Percentiles rank a stretch among this genome's conserved stretches.
Conservation (phyloP, 1,140 invertebrate species). For the Meloidogyne chitwoodi region DNA sequence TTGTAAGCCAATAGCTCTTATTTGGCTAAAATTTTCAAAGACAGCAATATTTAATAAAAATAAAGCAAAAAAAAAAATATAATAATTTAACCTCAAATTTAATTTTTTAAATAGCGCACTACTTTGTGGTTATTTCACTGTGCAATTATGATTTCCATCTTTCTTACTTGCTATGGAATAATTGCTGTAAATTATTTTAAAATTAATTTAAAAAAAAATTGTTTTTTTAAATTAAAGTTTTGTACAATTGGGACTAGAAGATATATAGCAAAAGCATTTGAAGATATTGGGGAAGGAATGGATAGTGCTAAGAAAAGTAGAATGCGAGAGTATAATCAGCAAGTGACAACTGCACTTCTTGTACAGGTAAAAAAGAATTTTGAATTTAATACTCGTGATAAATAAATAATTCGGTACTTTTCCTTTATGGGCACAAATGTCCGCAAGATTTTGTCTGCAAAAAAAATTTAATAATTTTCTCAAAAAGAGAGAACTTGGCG, state of each 20-base stretch:
- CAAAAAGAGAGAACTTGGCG: too few relatives aligned
- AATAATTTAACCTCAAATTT: too few relatives aligned
- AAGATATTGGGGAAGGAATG: neutral
- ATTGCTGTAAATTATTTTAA: conserved; percentile 1
- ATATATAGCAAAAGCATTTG: conserved; percentile 3
- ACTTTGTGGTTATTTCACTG: conserved; percentile 10
- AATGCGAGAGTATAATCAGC: neutral
- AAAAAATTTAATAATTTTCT: too few relatives aligned
- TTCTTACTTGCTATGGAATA: conserved; percentile 10
- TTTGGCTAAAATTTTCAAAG: too few relatives aligned
- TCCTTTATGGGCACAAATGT: too few relatives aligned
- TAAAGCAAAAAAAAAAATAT: too few relatives aligned
- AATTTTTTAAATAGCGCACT: neutral
- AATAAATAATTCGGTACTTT: too few relatives aligned
- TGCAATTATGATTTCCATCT: conserved; percentile 6
- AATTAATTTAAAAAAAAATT: neutral
- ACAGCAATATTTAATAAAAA: too few relatives aligned
- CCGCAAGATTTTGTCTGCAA: too few relatives aligned
- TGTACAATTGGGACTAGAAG: neutral
- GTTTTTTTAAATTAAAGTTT: neutral
- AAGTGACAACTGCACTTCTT: conserved; percentile 5
- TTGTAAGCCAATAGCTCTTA: too few relatives aligned
- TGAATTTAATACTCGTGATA: too few relatives aligned
- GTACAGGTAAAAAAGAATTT: conserved; percentile 10
- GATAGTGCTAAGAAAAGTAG: neutral